Base-by-base conservation (phyloP, 2,888 invertebrate genomes). In the Diaphora mendica region DNA sequence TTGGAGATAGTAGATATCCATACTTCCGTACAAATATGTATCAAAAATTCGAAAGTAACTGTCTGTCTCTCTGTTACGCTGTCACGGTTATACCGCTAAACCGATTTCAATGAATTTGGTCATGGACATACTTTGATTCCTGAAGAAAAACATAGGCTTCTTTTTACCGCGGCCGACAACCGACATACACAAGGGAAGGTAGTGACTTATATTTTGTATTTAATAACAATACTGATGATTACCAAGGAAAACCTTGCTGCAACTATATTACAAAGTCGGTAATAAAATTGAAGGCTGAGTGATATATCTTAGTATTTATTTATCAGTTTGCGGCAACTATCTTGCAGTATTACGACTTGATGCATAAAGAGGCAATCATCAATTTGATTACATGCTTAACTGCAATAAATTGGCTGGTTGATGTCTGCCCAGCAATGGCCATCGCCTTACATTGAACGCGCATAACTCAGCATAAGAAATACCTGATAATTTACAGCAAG, bases 401-500 rank as follows among this genome's bases (percentile, higher is more conserved):
- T 70, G 68, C 72, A 64, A 80, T 85, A 84, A 86, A 82, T 84
- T 71, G 78, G 66, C 78, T 76, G 73, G 78, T 77, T 80, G 81
- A 76, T 82, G 77, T 79, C 81, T 80, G 76, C 79, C 82, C 76
- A 76, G 71, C 70, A 51, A 64, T 78, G 76, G 67, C 69, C 71
- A 73, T 75, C 76, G 66, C 77, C 75, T 76, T 78, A 78, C 89
- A 89, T 89, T 88, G 87, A 88, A 84, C 77, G 76, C 71, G 77
- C 83, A 87, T 87, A 88, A 88, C 77, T 87, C 82, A 87, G 81
- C 72, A 62, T 30, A 74, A 79, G 76, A 77, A 80, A 75, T 75
- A 82, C 77, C 82, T 82, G 78, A 82, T 86, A 88, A 88, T 89
- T 89, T 89, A 84, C 83, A 81, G 78, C 79, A 68, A 83, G 82